Conservation (phyloP, 1,140 invertebrate genomes). For the Acromyrmex heyeri region DNA sequence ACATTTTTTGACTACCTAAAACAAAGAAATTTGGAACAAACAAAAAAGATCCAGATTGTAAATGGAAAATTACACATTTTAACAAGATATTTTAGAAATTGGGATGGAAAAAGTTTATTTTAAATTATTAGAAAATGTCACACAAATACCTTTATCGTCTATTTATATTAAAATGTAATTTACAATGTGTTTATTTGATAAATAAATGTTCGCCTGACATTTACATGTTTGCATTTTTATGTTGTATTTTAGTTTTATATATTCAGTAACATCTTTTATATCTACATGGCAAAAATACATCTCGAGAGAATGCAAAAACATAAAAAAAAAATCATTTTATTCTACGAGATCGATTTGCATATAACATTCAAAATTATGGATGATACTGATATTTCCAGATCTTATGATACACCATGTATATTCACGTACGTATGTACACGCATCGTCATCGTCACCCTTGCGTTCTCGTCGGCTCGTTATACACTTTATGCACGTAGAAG, state of each 20-base stretch:
- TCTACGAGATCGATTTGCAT: neutral
- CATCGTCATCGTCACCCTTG: slow-evolving; percentile 22
- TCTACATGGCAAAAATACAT: neutral
- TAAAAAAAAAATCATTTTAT: neutral
- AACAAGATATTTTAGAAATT: too few species aligned
- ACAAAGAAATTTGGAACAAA: too few species aligned
- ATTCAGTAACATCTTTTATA: neutral
- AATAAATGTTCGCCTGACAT: neutral
- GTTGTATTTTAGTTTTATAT: neutral
- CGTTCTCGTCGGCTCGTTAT: slow-evolving; percentile 64
- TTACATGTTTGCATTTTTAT: neutral
- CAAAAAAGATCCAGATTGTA: too few species aligned
- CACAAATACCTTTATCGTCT: neutral
- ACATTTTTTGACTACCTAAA: too few species aligned
- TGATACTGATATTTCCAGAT: neutral
- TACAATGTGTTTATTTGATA: too few species aligned
- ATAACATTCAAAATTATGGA: neutral
- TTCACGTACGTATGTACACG: neutral
- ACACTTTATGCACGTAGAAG: slow-evolving; percentile 71
- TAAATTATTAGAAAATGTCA: neutral
- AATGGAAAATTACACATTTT: too few species aligned
- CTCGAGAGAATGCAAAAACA: too few species aligned
- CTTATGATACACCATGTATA: slow-evolving; percentile 40
- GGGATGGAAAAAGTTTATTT: neutral
- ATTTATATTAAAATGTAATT: neutral